Base-by-base conservation (phyloP, 1,140 invertebrate genomes). In the Chironomus striatipennis region DNA sequence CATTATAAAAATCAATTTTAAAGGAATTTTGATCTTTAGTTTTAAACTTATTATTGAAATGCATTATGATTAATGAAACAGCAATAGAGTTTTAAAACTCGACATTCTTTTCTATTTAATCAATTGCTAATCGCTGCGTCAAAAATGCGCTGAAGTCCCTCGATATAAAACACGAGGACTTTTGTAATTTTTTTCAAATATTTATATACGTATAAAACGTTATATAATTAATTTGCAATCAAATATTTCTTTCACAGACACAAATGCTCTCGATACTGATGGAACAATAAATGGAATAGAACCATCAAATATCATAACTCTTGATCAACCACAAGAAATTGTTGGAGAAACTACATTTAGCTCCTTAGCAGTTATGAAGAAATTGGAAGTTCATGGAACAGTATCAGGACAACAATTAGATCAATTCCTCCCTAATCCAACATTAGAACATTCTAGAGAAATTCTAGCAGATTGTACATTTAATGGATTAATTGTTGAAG, bases 381-480 rank as follows among this genome's bases (percentile, higher is more conserved):
- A 21, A 12, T 17, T 76, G 0, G 72, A 85, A 84, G 79, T 85
- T 0, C 77, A 82, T 76, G 84, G 84, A n/a, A 79, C 79, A 15
- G 80, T 85, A 34, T 80, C 80, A 42, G 85, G 84, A 4, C 77
- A 79, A 72, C 78, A 81, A 43, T 76, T 83, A 10, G 80, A 81
- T 43, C 79, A 84, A 21, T 81, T 85, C 12, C 77, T 84, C 3
- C 73, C 80, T 34, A 86, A 86, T 80, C 83, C 83, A 65, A 80
- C 79, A 0, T 57, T 86, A 2, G 34, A 76, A 21, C 80, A 85
- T 12, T 75, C 79, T 0, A 79, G 79, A 7, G 74, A 78, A 15
- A 79, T 86, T 7, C 79, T 78, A n/a, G 79, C 84, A 0, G 81
- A 79, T 74, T 81, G 83, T 15, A 80, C 82, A 76, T 86, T 87